phyloP scores from a whole-genome alignment of 2,797 vertebrate species.

The Semaprochilodus insignis region DNA sequence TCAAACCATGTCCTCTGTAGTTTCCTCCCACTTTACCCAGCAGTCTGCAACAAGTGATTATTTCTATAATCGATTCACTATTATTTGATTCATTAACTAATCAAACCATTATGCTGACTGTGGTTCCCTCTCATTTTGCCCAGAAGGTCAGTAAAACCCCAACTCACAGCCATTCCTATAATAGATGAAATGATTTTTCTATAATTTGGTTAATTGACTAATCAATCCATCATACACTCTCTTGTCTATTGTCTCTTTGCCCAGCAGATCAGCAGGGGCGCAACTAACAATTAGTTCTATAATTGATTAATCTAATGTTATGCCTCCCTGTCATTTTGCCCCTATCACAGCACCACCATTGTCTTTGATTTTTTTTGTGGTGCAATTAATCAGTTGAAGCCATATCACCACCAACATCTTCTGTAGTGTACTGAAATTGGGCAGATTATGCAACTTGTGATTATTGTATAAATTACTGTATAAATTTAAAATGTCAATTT shows the following conservation, averaged over 20 bases:
- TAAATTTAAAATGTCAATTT: too few relatives aligned
- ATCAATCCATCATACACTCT: background rate
- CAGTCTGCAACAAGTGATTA: too few relatives aligned
- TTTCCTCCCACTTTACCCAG: too few relatives aligned
- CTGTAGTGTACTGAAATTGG: background rate
- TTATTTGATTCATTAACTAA: too few relatives aligned
- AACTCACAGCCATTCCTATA: background rate
- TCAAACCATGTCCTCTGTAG: too few relatives aligned
- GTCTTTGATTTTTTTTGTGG: background rate
- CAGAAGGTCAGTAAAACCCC: background rate
- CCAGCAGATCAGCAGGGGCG: background rate
- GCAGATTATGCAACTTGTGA: too few relatives aligned
- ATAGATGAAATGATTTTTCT: background rate
- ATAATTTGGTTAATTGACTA: background rate
- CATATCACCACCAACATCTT: background rate
- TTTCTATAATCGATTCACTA: too few relatives aligned
- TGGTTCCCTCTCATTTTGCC: too few relatives aligned
- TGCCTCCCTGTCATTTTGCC: too few relatives aligned
- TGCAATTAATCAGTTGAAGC: background rate
- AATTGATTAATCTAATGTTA: background rate
- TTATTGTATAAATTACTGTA: too few relatives aligned
- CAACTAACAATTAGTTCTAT: background rate
- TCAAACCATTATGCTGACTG: too few relatives aligned
- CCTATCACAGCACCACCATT: background rate
- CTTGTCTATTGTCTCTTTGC: background rate